These are phyloP conservation scores for Euzophera pinguis DNA, from an alignment of 2,888 invertebrate species.

Conservation along the genomic window DNA sequence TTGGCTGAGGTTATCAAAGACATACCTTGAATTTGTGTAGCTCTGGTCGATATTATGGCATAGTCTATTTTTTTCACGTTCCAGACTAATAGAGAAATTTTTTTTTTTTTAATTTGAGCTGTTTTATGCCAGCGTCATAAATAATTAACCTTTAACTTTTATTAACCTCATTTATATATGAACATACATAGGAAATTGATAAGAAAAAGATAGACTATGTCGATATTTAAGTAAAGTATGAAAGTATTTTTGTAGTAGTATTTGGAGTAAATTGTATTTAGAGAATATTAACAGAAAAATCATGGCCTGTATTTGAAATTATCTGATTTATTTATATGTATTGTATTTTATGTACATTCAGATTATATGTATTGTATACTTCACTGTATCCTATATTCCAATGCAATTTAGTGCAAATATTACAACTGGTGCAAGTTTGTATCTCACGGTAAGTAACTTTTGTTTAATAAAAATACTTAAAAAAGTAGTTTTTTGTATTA, in stretches of 20 bases:
- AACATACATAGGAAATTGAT: not conserved
- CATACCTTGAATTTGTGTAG: conserved; percentile 75
- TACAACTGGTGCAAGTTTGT: conserved; percentile 33
- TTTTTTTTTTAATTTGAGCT: not conserved
- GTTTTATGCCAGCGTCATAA: not conserved
- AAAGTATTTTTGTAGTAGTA: conserved; percentile 39
- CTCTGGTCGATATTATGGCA: conserved; percentile 18
- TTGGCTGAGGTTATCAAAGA: conserved; percentile 93
- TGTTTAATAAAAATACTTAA: conserved; percentile 49
- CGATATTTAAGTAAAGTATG: not conserved
- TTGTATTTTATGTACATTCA: not conserved
- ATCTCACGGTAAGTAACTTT: conserved; percentile 58
- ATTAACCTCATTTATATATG: too few relatives aligned
- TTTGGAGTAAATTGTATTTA: conserved; percentile 55
- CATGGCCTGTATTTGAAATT: not conserved
- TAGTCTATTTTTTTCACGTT: conserved; percentile 15
- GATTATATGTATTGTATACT: conserved; percentile 3
- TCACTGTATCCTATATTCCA: conserved; percentile 13
- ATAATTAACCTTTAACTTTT: not conserved
- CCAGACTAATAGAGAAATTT: not conserved
- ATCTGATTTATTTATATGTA: not conserved
- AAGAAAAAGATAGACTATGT: conserved; percentile 10
- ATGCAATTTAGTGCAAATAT: conserved; percentile 60
- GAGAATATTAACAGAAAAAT: conserved; percentile 16
- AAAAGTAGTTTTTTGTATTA: conserved; percentile 29